Evolutionary conservation across 2,888 invertebrate species (phyloP), one percentile per base, ranked within the genome.

Genomic region (Seira ritae): DNA sequence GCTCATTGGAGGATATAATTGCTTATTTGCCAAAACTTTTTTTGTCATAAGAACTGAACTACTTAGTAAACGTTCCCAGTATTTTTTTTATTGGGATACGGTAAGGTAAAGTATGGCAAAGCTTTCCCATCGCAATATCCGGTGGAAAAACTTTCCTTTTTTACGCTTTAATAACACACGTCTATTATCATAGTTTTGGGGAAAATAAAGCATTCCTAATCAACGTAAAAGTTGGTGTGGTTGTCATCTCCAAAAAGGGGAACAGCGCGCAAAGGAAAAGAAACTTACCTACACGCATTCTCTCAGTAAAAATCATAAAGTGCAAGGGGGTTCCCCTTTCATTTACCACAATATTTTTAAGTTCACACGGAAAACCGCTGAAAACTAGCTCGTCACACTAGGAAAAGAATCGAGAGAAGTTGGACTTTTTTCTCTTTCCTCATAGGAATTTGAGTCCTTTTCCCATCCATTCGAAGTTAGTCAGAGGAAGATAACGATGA

Each of bases 1-100:
- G 69, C 67, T 73, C 80, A 73, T 62, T 80, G 68, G 73, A 79
- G 71, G 73, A 69, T 72, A 80, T 73, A 72, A 73, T 73, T 73
- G 62, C 68, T 73, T 73, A 73, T 73, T 80, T 75, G 75, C 22
- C 75, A 67, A 67, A 74, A 73, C 60, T 73, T 73, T 65, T 62
- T 65, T 37, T 12, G 15, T 55, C 55, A 55, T 55, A 15, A 55
- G 55, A 55, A 55, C 55, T 8, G 17, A 55, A 15, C 55, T 3
- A 55, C 17, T 42, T 42, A n/a, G n/a, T 31, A 31, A 31, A 31
- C 8, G 31, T 31, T 31, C 31, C 17, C 55, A 55, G 55, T 55
- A 12, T n/a, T 12, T 55, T n/a, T 12, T 55, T 55, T 55, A 17
- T 55, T 17, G 12, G 31, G 31, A 8, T 31, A 31, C 31, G 31